Base-by-base conservation (phyloP, 30 jellyfish, hydroid and myxozoan genomes). In the Turritopsis dohrnii region DNA sequence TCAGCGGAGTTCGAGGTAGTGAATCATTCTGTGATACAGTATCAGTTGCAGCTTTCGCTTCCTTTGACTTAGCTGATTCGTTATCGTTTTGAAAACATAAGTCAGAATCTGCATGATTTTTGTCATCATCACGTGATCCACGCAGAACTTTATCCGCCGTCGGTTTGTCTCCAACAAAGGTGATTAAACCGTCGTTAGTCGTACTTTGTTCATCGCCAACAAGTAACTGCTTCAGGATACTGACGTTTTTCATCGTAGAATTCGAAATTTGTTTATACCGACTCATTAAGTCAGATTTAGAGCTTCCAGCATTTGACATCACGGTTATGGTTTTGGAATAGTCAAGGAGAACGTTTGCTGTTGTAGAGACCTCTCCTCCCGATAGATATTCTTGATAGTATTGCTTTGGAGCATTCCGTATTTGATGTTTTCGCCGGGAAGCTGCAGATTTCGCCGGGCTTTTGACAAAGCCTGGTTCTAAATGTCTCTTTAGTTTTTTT, bases 321-420 rank as follows among this genome's bases (percentile, higher is more conserved):
- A 69, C 77, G 9, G 77, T 69, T 69, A 69, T 69, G 22, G 77
- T 69, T 21, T 69, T 69, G 77, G 77, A 69, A 41, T 41, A 41
- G 31, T n/a, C 77, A 23, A 27, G 77, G 9, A 69, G 16, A 21
- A 23, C 21, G 19, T 60, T 21, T 7, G 77, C 0, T 69, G 16
- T 27, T 19, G 1, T 69, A 69, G 77, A 0, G 16, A 9, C 28
- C 22, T 69, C 31, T n/a, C 31, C 77, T n/a, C 30, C 22, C 77
- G 77, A 23, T 69, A 17, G 16, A 0, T n/a, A n/a, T 17, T 69
- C 77, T n/a, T 69, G 77, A n/a, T 69, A n/a, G 28, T 69, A 21
- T 4, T 66, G 76, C 5, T 66, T 66, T 66, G 7, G 27, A 26
- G 29, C 9, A 17, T 21, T 26, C 7, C 29, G 76, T 8, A 3